Percentiles rank a stretch among this genome's conserved stretches.
phyloP scores from a whole-genome alignment of 2,113 vertebrate genomes.

The cat (Felis catus) region F.catus_Fca126_mat1.0 CM031415.1:184514001-184514500 shows the following conservation, averaged over 20 bases:
- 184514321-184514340: neutral
- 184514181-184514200: neutral
- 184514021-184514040: neutral
- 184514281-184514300: neutral
- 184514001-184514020: neutral
- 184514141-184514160: neutral
- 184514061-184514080: neutral
- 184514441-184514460: neutral
- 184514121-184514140: neutral
- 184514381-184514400: neutral
- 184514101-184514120: neutral
- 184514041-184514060: neutral
- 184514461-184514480: neutral
- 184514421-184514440: constrained; percentile 14
- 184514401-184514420: neutral
- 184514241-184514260: no score
- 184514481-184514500: neutral
- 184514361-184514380: neutral
- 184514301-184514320: neutral
- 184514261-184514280: neutral
- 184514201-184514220: neutral
- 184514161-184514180: neutral
- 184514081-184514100: neutral
- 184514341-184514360: neutral
- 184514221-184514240: no score